phyloP scores from a whole-genome alignment of 2,888 invertebrate genomes.

The Drosophila gaucha region DNA sequence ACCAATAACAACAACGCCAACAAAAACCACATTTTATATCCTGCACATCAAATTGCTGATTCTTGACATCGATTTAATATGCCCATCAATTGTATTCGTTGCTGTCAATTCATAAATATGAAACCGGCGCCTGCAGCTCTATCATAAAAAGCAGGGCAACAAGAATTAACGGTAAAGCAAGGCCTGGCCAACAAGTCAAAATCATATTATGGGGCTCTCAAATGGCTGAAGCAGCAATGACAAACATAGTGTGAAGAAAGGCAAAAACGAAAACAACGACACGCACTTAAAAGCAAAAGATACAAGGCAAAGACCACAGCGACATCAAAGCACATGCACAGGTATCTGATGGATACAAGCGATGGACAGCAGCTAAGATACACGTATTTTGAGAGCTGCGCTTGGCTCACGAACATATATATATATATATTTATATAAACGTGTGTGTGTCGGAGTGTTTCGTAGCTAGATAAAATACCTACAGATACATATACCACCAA shows the following conservation, averaged over 20 bases:
- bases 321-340: conserved; percentile 50
- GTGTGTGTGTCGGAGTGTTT: conserved; percentile 2
- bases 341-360: conserved; percentile 73
- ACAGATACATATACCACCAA: conserved; percentile 51
- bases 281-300: conserved; percentile 44
- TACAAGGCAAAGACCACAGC: conserved; percentile 23
- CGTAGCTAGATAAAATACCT: conserved; percentile 51
- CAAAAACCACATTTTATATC: conserved; percentile 5
- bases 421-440: background rate
- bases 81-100: conserved; percentile 40
- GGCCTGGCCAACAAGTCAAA: conserved; percentile 38
- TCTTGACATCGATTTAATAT: conserved; percentile 58
- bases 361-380: conserved; percentile 51
- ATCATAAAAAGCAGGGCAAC: background rate
- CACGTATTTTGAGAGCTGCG: conserved; percentile 39
- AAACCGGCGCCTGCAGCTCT: conserved; percentile 34
- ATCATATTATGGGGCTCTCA: conserved; percentile 23
- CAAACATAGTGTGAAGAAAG: conserved; percentile 31
- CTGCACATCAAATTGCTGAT: conserved; percentile 22
- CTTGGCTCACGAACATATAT: conserved; percentile 18
- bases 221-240: conserved; percentile 20
- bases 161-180: conserved; percentile 43
- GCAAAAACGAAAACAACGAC: conserved; percentile 45
- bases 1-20: conserved; percentile 8
- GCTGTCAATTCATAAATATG: conserved; percentile 45